A percentile compares a stretch with the other conserved stretches of the same genome.
Conservation (phyloP, 2,113 vertebrate species). For the Myotis yumanensis region DNA sequence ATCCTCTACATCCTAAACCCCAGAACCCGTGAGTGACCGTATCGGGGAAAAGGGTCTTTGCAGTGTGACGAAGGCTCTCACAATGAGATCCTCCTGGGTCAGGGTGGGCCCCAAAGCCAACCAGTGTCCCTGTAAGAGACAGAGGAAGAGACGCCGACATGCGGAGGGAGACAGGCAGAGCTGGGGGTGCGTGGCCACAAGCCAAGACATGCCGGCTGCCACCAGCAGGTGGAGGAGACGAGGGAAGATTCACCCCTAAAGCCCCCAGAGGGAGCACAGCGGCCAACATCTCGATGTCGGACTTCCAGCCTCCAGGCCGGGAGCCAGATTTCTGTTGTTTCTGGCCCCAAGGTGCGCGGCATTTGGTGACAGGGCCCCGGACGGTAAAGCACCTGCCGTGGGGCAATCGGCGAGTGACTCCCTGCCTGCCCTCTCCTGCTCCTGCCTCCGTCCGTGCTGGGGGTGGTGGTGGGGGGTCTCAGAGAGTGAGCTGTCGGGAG, state of each 20-base stretch:
- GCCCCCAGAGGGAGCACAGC: neutral
- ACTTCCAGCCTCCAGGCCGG: too few species aligned
- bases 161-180: neutral
- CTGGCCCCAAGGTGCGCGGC: too few species aligned
- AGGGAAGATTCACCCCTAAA: too few species aligned
- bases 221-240: neutral
- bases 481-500: fast-evolving
- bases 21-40: neutral
- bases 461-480: neutral
- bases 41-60: neutral
- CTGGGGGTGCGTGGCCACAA: fast-evolving
- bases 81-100: too few species aligned
- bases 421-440: fast-evolving
- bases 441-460: too few species aligned
- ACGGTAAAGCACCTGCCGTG: too few species aligned
- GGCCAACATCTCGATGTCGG: too few species aligned
- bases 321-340: too few species aligned
- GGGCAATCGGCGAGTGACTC: fast-evolving
- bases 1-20: neutral
- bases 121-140: too few species aligned
- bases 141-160: neutral
- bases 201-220: neutral
- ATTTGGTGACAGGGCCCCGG: neutral
- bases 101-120: neutral
- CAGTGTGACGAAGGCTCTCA: neutral